These are phyloP conservation scores for Corythornis madagascariensis DNA, from an alignment of 2,113 vertebrate species.

Conservation along the genomic window DNA sequence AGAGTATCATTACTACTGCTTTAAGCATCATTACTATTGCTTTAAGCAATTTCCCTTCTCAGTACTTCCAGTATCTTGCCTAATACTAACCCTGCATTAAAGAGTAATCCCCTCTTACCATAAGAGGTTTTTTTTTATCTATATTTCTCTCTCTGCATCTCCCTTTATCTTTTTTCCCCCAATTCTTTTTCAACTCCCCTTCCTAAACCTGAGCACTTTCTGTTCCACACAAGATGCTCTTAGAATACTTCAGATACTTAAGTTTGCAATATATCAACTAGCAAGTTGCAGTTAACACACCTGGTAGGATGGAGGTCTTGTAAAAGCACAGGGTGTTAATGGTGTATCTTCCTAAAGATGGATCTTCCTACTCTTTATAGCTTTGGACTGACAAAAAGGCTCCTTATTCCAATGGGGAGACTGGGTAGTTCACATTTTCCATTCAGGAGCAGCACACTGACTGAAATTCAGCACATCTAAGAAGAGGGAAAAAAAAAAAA, in stretches of 20 bases:
- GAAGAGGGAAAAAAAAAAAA: background rate
- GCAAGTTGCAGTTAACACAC: background rate
- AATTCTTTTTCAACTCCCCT: background rate
- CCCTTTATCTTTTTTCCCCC: background rate
- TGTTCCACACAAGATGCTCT: background rate
- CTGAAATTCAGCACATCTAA: background rate
- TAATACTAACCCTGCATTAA: background rate
- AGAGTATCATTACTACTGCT: background rate
- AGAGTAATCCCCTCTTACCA: background rate
- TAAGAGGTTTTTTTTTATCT: background rate
- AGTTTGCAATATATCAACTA: background rate
- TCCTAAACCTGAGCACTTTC: background rate
- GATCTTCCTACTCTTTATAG: background rate
- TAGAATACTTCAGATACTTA: background rate
- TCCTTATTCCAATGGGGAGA: background rate
- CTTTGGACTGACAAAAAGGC: background rate
- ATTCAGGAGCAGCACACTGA: background rate
- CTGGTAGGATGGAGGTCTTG: background rate
- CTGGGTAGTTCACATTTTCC: background rate
- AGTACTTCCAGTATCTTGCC: background rate
- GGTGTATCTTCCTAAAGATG: background rate
- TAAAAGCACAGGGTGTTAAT: background rate
- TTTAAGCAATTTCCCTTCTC: background rate
- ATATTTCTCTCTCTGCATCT: background rate
- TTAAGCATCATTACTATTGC: background rate